These are phyloP conservation scores for Sebastes nivosus DNA, from an alignment of 2,797 vertebrate genomes.

Conservation along the genomic window DNA sequence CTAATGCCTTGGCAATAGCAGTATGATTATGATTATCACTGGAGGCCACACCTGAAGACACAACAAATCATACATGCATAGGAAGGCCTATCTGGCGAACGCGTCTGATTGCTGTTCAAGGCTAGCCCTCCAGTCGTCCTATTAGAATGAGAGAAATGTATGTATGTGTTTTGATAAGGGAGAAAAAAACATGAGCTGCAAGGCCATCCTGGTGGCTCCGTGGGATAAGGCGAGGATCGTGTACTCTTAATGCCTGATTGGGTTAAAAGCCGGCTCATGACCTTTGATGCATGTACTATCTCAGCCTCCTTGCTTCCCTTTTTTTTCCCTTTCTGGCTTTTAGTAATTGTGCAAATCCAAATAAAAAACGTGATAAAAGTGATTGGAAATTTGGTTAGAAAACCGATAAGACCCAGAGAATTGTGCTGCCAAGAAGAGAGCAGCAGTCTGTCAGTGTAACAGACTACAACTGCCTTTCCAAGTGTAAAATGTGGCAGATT, in stretches of 20 bases:
- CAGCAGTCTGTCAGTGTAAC: background rate
- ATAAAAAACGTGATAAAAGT: slow-evolving; percentile 23
- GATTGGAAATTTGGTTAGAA: slow-evolving; percentile 23
- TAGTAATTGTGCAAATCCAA: slow-evolving; percentile 33
- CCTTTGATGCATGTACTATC: slow-evolving; percentile 45
- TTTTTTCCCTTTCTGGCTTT: background rate
- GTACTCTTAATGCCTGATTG: slow-evolving; percentile 40
- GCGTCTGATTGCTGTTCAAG: slow-evolving; percentile 67
- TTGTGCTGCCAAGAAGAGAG: background rate
- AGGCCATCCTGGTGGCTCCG: slow-evolving; percentile 59
- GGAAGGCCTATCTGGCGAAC: slow-evolving; percentile 51
- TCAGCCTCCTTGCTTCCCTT: background rate
- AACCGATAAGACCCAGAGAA: slow-evolving; percentile 6
- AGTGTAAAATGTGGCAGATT: background rate
- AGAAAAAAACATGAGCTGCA: slow-evolving; percentile 40
- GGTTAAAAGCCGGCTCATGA: slow-evolving; percentile 58
- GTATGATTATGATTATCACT: slow-evolving; percentile 73
- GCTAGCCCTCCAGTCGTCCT: slow-evolving; percentile 60
- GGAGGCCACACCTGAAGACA: slow-evolving; percentile 73
- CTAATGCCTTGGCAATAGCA: slow-evolving; percentile 56
- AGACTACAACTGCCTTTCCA: background rate
- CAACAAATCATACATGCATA: slow-evolving; percentile 71
- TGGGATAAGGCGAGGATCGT: slow-evolving; percentile 53
- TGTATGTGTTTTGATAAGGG: slow-evolving; percentile 69
- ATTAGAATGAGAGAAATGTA: slow-evolving; percentile 62